Evolutionary conservation across 2,113 vertebrate genomes (phyloP).

Genomic region (Colossoma macropomum): DNA sequence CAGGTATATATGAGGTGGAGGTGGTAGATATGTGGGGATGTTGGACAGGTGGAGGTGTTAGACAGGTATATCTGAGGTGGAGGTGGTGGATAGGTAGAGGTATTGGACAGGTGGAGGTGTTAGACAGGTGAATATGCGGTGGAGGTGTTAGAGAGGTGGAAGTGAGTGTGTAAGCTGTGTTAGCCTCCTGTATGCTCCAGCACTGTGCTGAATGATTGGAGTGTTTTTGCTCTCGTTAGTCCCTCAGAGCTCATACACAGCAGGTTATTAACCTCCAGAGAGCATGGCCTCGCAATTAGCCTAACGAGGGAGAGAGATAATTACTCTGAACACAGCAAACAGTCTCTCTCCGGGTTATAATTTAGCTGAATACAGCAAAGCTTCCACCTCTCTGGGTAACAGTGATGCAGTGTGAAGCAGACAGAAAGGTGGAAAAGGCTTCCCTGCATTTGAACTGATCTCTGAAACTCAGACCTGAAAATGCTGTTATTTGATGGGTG

Average conservation of each 20-base stretch:
- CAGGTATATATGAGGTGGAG: too few relatives aligned
- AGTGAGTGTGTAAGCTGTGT: background rate
- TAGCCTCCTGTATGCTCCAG: background rate
- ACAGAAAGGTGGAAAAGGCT: too few relatives aligned
- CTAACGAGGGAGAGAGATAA: constrained; percentile 19
- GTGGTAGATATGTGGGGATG: too few relatives aligned
- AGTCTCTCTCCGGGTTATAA: background rate
- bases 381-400: too few relatives aligned
- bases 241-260: constrained; percentile 7
- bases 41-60: too few relatives aligned
- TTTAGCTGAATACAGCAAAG: background rate
- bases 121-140: background rate
- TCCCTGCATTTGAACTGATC: too few relatives aligned
- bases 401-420: too few relatives aligned
- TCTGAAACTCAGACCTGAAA: too few relatives aligned
- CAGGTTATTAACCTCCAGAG: constrained; percentile 45
- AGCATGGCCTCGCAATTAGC: constrained; percentile 15
- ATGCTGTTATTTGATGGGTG: too few relatives aligned
- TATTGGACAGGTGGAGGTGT: background rate
- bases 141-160: background rate
- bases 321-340: constrained; percentile 8
- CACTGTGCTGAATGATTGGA: constrained; percentile 20
- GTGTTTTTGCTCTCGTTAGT: constrained; percentile 34
- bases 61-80: too few relatives aligned
- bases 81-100: too few relatives aligned